Evolutionary conservation across 2,797 vertebrate genomes (phyloP), one percentile per base, ranked within the genome.

Genomic region (Cyprinella venusta): DNA sequence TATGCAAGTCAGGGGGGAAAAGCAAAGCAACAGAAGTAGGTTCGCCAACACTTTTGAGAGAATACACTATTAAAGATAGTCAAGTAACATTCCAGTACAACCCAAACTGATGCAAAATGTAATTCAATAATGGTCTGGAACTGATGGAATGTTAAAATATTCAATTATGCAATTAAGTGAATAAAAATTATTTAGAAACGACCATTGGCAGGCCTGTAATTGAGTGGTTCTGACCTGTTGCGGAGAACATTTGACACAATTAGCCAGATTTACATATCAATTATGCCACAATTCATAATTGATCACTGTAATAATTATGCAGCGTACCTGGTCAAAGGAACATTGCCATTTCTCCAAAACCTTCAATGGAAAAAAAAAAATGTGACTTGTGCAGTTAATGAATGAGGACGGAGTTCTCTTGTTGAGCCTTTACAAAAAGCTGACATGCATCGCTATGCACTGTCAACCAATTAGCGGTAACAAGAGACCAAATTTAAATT

Each of bases 251-350:
- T 68, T 68, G 63, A 64, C 59, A 56, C 61, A 87, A 87, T 87
- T 90, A 85, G 30, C 83, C 61, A 30, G 72, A 71, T 82, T 89
- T 87, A 87, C 86, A 85, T 74, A 88, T 87, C 70, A 88, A 82
- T 88, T 74, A 26, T 80, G 77, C 78, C 50, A 48, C 84, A 84
- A 87, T 88, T 86, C 78, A 75, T 65, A 82, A 72, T 76, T 85
- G 61, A 89, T 90, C 89, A 88, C 82, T 42, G 74, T 70, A 18
- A 72, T 86, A 82, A 87, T 83, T 74, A 69, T 50, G 83, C 79
- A 65, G 38, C n/a, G 38, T 86, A 89, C 84, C 78, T 88, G 87
- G 72, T 84, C 61, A 42, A 74, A 77, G 64, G 45, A 76, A 78
- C 15, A 3, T 26, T 69, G 74, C 65, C 42, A 65, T 80, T 67